Percentiles rank a stretch among this genome's conserved stretches.
phyloP scores from a whole-genome alignment of 2,113 vertebrate species.

The Eubucco bourcierii region DNA sequence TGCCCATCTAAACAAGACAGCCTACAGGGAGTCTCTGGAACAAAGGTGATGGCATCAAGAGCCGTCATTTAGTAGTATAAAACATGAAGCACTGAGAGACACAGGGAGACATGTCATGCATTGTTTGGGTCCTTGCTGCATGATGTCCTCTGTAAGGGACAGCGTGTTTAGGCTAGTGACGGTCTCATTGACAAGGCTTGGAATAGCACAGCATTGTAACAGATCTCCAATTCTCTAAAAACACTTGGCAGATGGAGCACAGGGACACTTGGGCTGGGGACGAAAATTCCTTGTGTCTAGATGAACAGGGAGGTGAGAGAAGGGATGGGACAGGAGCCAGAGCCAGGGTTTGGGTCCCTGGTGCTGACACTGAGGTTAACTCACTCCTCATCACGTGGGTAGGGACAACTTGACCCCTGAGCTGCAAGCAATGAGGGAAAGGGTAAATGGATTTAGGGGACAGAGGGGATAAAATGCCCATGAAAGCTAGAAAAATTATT shows the following conservation, averaged over 20 bases:
- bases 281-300: not conserved
- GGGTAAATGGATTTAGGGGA: not conserved
- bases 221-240: not conserved
- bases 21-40: not conserved
- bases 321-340: rapidly evolving
- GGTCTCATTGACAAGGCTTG: not conserved
- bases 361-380: rapidly evolving
- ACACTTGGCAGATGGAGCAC: not conserved
- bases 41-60: not conserved
- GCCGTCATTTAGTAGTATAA: not conserved
- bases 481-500: not conserved
- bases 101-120: not conserved
- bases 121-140: not conserved
- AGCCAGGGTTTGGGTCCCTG: not conserved
- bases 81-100: rapidly evolving
- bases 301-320: rapidly evolving
- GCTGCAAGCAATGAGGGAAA: not conserved
- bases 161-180: not conserved
- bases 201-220: rapidly evolving
- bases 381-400: rapidly evolving
- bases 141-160: not conserved
- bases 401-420: rapidly evolving
- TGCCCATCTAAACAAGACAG: not conserved
- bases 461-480: not conserved
- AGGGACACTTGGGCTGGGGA: rapidly evolving